A percentile compares a stretch with the other conserved stretches of the same genome.
Evolutionary conservation across 2,888 invertebrate species (phyloP).

Genomic region (Oeneis ivallda): DNA sequence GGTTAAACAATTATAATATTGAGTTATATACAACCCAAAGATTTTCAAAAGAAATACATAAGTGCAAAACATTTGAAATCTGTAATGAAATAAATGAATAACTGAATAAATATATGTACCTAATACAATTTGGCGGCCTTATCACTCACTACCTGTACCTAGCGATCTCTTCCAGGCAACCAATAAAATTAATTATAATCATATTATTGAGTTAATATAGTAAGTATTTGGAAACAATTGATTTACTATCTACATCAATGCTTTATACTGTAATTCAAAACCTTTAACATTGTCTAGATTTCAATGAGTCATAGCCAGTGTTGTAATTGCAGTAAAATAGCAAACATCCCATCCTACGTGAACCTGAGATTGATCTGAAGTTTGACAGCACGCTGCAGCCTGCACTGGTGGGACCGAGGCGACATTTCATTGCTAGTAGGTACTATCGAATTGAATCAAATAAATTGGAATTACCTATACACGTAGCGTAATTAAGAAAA

Average conservation of each 20-base stretch:
- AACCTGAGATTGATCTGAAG: slow-evolving; percentile 25
- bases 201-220: no score
- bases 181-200: no score
- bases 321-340: slow-evolving; percentile 28
- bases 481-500: no score
- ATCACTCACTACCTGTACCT: no score
- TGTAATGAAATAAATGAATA: no score
- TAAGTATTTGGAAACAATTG: background rate
- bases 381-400: slow-evolving; percentile 29
- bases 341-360: slow-evolving; percentile 33
- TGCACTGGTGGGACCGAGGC: slow-evolving; percentile 27
- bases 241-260: background rate
- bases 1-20: background rate
- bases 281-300: background rate
- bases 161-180: no score
- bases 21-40: no score
- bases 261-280: background rate
- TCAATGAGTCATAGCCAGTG: slow-evolving; percentile 14
- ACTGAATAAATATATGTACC: no score
- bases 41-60: no score
- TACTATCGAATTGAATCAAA: slow-evolving; percentile 2
- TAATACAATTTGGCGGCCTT: no score
- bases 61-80: no score
- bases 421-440: slow-evolving; percentile 26
- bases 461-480: background rate